Percentiles rank a stretch among this genome's conserved stretches.
phyloP scores from a whole-genome alignment of 2,888 invertebrate species.

The Hololepta plana region DNA sequence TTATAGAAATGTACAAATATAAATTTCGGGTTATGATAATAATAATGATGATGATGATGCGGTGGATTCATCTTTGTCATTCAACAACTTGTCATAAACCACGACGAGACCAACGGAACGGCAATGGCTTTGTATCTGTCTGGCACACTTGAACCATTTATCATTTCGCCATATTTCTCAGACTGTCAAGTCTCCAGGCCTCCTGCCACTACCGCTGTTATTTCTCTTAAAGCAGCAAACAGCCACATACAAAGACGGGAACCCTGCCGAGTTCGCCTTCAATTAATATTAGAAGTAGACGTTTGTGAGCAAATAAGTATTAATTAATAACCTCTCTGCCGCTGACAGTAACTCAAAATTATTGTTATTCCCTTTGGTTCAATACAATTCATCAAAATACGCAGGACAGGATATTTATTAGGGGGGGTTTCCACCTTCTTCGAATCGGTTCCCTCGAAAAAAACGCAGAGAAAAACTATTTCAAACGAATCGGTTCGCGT shows the following conservation, averaged over 20 bases:
- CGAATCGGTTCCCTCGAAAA: no score
- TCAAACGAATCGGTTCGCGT: no score
- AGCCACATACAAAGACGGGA: constrained; percentile 12
- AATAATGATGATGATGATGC: no score
- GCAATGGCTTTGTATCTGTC: constrained; percentile 22
- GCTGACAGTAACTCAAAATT: constrained; percentile 9
- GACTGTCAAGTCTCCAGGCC: constrained; percentile 15
- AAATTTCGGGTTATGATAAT: no score
- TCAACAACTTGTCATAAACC: constrained; percentile 24
- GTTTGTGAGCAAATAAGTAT: constrained; percentile 14
- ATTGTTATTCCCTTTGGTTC: no score
- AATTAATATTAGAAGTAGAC: constrained; percentile 16
- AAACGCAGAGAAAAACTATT: no score
- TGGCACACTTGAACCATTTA: constrained; percentile 23
- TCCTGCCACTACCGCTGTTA: constrained; percentile 12
- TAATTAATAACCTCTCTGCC: constrained; percentile 13
- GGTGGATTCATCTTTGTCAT: constrained; percentile 18
- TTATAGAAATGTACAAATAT: no score
- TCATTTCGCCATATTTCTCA: constrained; percentile 23
- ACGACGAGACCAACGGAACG: constrained; percentile 20
- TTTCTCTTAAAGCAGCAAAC: constrained; percentile 7
- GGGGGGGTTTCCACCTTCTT: no score
- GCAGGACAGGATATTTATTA: no score
- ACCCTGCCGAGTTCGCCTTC: constrained; percentile 13
- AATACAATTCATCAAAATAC: no score